phyloP scores from a whole-genome alignment of 2,888 invertebrate species.

The Lordiphosa andalusiaca region DNA sequence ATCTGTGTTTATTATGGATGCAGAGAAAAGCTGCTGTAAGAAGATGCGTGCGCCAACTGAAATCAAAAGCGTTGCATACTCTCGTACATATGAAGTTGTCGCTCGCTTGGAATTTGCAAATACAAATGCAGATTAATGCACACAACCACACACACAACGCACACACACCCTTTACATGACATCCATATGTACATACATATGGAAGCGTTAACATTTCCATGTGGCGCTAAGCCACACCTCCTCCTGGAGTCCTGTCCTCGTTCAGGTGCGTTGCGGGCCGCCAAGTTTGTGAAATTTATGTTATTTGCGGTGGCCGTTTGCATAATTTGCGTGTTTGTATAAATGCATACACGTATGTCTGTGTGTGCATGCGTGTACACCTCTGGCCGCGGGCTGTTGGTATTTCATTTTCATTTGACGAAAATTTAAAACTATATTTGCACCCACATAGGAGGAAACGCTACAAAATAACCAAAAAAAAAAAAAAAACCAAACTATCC shows the following conservation, averaged over 20 bases:
- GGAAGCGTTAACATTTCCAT: conserved; percentile 60
- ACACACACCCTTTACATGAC: conserved; percentile 13
- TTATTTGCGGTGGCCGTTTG: conserved; percentile 72
- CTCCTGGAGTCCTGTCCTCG: conserved; percentile 10
- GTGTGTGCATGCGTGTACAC: conserved; percentile 18
- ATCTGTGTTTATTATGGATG: conserved; percentile 67
- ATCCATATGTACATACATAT: conserved; percentile 5
- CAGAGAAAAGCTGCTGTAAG: conserved; percentile 32
- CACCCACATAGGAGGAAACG: conserved; percentile 39
- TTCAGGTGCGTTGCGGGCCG: conserved; percentile 69
- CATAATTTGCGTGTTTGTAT: conserved; percentile 73
- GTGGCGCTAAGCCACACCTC: conserved; percentile 60
- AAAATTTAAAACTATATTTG: conserved; percentile 63
- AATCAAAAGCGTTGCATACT: conserved; percentile 54
- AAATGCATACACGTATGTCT: conserved; percentile 35
- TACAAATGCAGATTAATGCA: conserved; percentile 23
- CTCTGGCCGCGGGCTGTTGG: conserved; percentile 47
- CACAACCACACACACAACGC: conserved; percentile 3
- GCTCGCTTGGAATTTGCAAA: conserved; percentile 50
- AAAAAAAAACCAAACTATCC: too few relatives aligned
- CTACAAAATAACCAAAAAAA: conserved; percentile 44
- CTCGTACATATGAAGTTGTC: conserved; percentile 60
- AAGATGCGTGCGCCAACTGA: conserved; percentile 51
- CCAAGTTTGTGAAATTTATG: conserved; percentile 69
- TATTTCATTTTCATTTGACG: conserved; percentile 61